Evolutionary conservation across 2,113 vertebrate species (phyloP), one percentile per base, ranked within the genome.

Genomic region (Seriola dumerili): DNA sequence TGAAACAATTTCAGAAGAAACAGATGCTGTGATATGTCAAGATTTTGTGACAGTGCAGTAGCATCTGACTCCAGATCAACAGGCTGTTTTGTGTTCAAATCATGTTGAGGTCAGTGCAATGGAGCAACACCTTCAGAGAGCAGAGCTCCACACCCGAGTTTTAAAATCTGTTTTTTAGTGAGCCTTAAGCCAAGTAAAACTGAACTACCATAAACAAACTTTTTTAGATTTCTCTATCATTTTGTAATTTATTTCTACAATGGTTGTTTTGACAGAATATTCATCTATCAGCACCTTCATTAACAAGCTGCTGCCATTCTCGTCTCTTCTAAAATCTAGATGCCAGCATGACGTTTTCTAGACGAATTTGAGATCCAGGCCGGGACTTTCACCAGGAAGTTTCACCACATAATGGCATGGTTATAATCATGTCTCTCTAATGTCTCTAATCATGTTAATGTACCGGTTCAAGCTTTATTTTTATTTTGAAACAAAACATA

Each of bases 61-160:
- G 44, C 46, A 42, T 78, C 68, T 57, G 57, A 73, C 48, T 48
- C 3, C 11, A n/a, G 42, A 59, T 86, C 70, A 83, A 75, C 77
- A 16, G 54, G 48, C 59, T 67, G 46, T 65, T 29, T 36, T 6
- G 36, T 34, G 73, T 32, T 81, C 64, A 34, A 10, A 44, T 78
- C 42, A 68, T 19, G 69, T 25, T 1, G 12, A 69, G 68, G 64
- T 72, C 78, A 81, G 57, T 44, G 62, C 61, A 36, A 2, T 12
- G 48, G 1, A 72, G 77, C 40, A 19, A 63, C n/a, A 40, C 29
- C 29, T 29, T 54, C 48, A 32, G 29, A 29, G 55, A 57, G 29
- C 29, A 29, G 29, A 29, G 29, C 29, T 29, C 29, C 29, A 29
- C 29, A 29, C 29, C 29, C 29, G 29, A 29, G 29, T 29, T 29